These are phyloP conservation scores for Pachyrhynchus sulphureomaculatus DNA, from an alignment of 1,140 invertebrate species.

Conservation along the genomic window DNA sequence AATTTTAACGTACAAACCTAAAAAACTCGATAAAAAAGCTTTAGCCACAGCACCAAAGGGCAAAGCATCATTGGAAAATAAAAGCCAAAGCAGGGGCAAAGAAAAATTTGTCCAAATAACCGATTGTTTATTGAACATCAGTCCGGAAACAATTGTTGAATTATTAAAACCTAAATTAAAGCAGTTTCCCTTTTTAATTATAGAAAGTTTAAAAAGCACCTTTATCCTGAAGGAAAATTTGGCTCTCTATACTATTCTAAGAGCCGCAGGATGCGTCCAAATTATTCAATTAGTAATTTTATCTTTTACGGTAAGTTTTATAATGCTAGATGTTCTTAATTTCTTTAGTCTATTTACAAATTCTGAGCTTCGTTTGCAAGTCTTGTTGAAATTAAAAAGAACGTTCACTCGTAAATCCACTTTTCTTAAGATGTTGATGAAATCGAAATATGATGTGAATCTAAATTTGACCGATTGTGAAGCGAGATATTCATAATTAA, in stretches of 20 bases:
- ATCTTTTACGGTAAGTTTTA: conserved; percentile 24
- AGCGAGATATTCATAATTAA: no score
- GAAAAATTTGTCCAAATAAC: conserved; percentile 1
- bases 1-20: conserved; percentile 25
- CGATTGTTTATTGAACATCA: conserved; percentile 33
- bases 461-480: no score
- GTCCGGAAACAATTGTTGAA: conserved; percentile 32
- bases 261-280: conserved; percentile 33
- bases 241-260: conserved; percentile 34
- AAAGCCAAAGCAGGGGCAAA: conserved; percentile 13
- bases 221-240: conserved; percentile 33
- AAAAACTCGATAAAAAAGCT: conserved; percentile 6
- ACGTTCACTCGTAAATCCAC: no score
- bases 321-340: background rate
- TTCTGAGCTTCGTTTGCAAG: no score
- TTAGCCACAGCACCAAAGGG: conserved; percentile 13
- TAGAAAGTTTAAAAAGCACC: conserved; percentile 39
- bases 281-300: conserved; percentile 41
- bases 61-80: conserved; percentile 20
- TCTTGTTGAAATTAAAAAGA: no score
- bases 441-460: no score
- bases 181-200: conserved; percentile 32
- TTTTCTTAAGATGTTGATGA: no score
- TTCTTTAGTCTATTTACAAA: background rate
- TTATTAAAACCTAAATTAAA: conserved; percentile 35